phyloP scores from a whole-genome alignment of 2,888 invertebrate genomes.

The Megaustenia siamemsis region DNA sequence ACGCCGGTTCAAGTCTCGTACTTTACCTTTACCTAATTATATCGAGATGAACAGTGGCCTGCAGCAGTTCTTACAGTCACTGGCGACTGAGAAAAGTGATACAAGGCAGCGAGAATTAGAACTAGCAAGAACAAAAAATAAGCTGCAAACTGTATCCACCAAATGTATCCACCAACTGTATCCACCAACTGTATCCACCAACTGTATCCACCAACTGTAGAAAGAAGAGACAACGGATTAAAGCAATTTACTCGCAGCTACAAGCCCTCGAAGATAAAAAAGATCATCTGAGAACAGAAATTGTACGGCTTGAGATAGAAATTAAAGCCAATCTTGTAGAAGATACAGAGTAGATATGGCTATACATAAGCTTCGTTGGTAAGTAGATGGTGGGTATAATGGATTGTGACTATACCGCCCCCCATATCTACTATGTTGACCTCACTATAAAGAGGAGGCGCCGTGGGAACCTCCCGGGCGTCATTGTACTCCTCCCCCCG shows the following conservation, averaged over 20 bases:
- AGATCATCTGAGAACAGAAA: not conserved
- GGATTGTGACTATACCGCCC: not conserved
- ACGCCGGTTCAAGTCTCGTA: too few relatives aligned
- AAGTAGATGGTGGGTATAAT: not conserved
- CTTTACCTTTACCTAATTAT: not conserved
- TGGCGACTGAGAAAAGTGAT: not conserved
- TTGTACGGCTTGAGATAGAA: not conserved
- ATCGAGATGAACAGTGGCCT: not conserved
- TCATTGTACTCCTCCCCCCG: not conserved
- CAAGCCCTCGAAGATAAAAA: conserved; percentile 2
- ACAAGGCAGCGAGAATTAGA: not conserved
- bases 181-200: too few relatives aligned
- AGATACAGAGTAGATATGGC: not conserved
- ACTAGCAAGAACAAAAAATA: conserved; percentile 7
- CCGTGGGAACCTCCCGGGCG: not conserved
- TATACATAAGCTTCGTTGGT: not conserved
- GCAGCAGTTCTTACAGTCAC: not conserved
- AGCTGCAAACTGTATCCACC: not conserved
- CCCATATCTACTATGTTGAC: not conserved
- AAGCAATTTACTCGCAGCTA: conserved; percentile 6
- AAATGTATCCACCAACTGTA: too few relatives aligned
- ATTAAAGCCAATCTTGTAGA: not conserved
- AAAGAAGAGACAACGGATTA: conserved; percentile 1
- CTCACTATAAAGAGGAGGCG: too few relatives aligned
- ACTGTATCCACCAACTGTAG: not conserved